Evolutionary conservation across 2,113 vertebrate genomes (phyloP), one percentile per base, ranked within the genome.

Genomic region (Lasiurus cinereus): DNA sequence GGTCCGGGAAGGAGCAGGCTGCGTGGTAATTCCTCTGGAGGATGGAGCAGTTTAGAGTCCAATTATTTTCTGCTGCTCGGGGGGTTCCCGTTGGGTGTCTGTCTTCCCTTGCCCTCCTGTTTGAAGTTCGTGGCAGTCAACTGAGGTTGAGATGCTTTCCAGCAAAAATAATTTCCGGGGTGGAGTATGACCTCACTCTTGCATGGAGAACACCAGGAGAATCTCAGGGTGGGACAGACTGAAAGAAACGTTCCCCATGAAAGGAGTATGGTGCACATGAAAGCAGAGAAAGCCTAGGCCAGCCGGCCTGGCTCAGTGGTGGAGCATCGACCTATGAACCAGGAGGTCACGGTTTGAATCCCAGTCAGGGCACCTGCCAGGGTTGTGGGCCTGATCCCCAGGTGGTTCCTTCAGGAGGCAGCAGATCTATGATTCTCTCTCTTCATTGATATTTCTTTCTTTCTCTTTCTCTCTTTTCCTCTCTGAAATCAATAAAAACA

Each of bases 21-120:
- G 18, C 11, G 82, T 74, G 6, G 18, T 43, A 43, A 59, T 90
- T 92, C 29, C 79, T 87, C 96, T 88, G n/a, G 73, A 94, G 90
- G 77, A 74, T 18, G 19, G 48, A 70, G 87, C 46, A 52, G 0
- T 92, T 92, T 89, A 91, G 90, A n/a, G 27, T 36, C 83, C 62
- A 94, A 27, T 95, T 96, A 79, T 94, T 96, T 96, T 83, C 64
- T 79, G 77, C 54, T 96, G n/a, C 43, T 78, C 14, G 1, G 69
- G 84, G 84, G 73, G 69, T 74, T 59, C 73, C 90, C 76, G 43
- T 74, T 59, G 95, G 79, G 31, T 77, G 33, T 86, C 64, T 48
- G 11, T 48, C 50, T 36, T 73, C 5, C 76, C 89, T 33, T 52
- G 66, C 11, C 46, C 85, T 1, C 3, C 24, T 93, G 1, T 78